phyloP scores from a whole-genome alignment of 1,140 invertebrate genomes.

The Wiebesia pumilae region DNA sequence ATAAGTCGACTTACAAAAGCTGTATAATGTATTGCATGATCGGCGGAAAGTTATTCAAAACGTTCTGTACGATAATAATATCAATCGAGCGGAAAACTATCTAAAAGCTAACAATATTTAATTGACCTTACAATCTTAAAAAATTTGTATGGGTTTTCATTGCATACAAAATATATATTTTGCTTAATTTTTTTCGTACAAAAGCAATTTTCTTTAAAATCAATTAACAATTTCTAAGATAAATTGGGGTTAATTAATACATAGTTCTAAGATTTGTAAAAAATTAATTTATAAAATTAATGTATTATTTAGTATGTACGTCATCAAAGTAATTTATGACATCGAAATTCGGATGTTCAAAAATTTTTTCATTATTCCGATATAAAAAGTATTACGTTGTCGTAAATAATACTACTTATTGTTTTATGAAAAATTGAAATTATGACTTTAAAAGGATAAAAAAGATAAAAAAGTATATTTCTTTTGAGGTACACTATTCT shows the following conservation, averaged over 20 bases:
- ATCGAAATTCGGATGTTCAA: too few species aligned
- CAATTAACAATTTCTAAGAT: too few species aligned
- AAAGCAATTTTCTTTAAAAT: neutral
- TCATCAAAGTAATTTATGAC: neutral
- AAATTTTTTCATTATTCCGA: too few species aligned
- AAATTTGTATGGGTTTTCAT: neutral
- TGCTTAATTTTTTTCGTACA: too few species aligned
- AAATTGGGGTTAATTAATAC: too few species aligned
- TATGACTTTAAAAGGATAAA: neutral
- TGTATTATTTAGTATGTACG: neutral
- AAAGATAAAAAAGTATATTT: neutral
- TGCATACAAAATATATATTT: neutral
- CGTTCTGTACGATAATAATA: neutral
- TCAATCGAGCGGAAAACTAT: neutral
- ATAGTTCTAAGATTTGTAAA: neutral
- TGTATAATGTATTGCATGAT: neutral
- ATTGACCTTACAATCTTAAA: neutral
- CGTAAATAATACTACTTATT: neutral
- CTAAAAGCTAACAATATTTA: neutral
- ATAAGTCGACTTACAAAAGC: neutral
- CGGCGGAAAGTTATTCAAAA: conserved; percentile 19
- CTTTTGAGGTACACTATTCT: neutral
- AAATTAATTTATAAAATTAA: neutral
- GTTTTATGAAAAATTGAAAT: too few species aligned
- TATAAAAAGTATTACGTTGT: neutral